Percentiles rank a stretch among this genome's conserved stretches.
These are phyloP conservation scores for Phenganax marumi DNA, from an alignment of 92 coral and sea anemone genomes.

Conservation along the genomic window DNA sequence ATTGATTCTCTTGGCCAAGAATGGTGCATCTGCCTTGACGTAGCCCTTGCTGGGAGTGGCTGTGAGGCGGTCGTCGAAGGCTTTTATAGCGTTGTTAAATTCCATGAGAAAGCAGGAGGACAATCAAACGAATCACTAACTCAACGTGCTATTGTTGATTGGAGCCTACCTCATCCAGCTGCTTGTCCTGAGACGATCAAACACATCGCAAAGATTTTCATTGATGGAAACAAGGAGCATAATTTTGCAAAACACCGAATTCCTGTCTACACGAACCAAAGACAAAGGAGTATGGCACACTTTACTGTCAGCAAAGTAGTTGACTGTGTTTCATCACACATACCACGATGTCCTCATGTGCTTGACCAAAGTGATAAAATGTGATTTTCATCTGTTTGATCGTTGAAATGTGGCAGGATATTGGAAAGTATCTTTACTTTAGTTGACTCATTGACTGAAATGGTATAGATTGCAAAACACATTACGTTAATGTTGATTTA, in stretches of 20 bases:
- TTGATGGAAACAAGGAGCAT: neutral
- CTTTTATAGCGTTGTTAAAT: neutral
- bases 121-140: neutral
- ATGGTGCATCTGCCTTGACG: neutral
- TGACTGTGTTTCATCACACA: neutral
- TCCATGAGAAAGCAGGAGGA: neutral
- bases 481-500: no score
- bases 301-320: constrained; percentile 2
- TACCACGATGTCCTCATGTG: no score
- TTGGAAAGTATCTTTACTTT: no score
- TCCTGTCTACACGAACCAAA: neutral
- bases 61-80: constrained; percentile 21
- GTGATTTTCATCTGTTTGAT: no score
- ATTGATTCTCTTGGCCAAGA: constrained; percentile 2
- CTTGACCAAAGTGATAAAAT: no score
- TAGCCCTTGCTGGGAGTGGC: neutral
- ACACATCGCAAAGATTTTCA: neutral
- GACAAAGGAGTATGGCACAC: neutral
- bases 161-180: constrained; percentile 1
- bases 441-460: no score
- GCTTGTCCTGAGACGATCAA: neutral
- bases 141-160: neutral
- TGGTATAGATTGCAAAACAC: no score
- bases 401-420: no score
- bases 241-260: neutral